These are phyloP conservation scores for Sebastolobus alascanus DNA, from an alignment of 2,797 vertebrate species.

Conservation along the genomic window DNA sequence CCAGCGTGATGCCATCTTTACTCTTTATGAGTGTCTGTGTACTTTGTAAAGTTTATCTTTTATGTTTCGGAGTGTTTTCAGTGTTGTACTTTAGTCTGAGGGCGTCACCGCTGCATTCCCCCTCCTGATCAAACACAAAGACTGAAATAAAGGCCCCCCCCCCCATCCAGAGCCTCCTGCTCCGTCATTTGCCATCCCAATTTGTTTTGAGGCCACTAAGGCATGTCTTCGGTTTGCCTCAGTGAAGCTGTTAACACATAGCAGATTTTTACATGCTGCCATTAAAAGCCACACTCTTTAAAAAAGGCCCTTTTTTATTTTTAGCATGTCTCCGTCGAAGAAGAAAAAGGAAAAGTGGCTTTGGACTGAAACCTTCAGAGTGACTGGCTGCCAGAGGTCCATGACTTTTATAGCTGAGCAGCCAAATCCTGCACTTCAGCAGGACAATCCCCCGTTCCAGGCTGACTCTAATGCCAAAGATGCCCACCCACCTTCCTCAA, in stretches of 20 bases:
- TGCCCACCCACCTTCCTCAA: constrained; percentile 48
- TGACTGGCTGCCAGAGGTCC: constrained; percentile 63
- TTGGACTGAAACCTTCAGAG: constrained; percentile 61
- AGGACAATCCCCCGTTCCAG: constrained; percentile 48
- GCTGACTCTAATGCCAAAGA: constrained; percentile 29
- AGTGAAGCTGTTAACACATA: constrained; percentile 85
- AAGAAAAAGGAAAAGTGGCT: constrained; percentile 67
- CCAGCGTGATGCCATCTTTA: background rate
- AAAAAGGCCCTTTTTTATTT: constrained; percentile 79
- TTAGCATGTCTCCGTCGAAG: constrained; percentile 80
- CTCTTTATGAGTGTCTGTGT: background rate
- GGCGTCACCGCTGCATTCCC: constrained; percentile 38
- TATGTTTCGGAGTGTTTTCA: constrained; percentile 14
- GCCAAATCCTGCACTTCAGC: constrained; percentile 55
- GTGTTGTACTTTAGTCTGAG: constrained; percentile 17
- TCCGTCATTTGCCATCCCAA: constrained; percentile 82
- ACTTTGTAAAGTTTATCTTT: constrained; percentile 21
- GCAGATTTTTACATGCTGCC: constrained; percentile 84
- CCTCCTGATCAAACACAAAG: constrained; percentile 64
- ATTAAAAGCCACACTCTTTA: constrained; percentile 88
- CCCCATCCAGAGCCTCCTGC: constrained; percentile 50
- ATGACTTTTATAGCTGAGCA: constrained; percentile 29
- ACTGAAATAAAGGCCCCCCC: constrained; percentile 20
- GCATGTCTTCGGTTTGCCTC: constrained; percentile 84
- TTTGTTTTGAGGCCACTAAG: constrained; percentile 80